These are phyloP conservation scores for Pseudomyrmex cubaensis DNA, from an alignment of 1,140 invertebrate species.

Conservation along the genomic window DNA sequence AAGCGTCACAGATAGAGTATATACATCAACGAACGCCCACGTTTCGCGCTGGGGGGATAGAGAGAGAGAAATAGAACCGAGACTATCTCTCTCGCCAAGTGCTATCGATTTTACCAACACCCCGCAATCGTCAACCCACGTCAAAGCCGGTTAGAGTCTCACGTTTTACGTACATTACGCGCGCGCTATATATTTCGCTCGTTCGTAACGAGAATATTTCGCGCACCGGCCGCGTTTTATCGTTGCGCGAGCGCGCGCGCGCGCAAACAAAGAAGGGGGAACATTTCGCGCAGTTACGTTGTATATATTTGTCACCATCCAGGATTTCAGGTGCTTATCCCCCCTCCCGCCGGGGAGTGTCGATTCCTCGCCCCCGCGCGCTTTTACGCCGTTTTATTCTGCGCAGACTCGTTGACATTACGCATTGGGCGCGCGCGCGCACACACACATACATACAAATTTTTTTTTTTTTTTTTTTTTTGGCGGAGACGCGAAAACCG, in stretches of 20 bases:
- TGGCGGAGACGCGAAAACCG: background rate
- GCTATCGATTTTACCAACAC: constrained; percentile 62
- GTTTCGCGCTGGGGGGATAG: background rate
- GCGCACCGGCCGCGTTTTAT: background rate
- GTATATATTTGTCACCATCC: constrained; percentile 31
- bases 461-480: background rate
- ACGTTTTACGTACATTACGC: constrained; percentile 36
- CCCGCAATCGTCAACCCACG: constrained; percentile 58
- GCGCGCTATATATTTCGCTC: background rate
- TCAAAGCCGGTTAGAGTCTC: constrained; percentile 30
- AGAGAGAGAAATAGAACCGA: constrained; percentile 53
- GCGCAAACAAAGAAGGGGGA: background rate
- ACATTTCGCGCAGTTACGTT: background rate
- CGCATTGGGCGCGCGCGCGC: background rate
- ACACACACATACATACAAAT: no score
- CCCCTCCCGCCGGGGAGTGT: no score
- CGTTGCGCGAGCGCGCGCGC: background rate
- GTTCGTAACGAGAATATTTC: constrained; percentile 26
- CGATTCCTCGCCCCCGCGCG: no score
- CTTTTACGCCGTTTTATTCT: constrained; percentile 1
- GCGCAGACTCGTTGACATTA: constrained; percentile 48
- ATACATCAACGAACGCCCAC: constrained; percentile 61
- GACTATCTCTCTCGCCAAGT: constrained; percentile 50
- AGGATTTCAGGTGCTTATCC: background rate
- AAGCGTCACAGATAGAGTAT: background rate